Percentiles rank a stretch among this genome's conserved stretches.
Conservation (phyloP, 2,113 vertebrate species). For the Pipra filicauda region DNA sequence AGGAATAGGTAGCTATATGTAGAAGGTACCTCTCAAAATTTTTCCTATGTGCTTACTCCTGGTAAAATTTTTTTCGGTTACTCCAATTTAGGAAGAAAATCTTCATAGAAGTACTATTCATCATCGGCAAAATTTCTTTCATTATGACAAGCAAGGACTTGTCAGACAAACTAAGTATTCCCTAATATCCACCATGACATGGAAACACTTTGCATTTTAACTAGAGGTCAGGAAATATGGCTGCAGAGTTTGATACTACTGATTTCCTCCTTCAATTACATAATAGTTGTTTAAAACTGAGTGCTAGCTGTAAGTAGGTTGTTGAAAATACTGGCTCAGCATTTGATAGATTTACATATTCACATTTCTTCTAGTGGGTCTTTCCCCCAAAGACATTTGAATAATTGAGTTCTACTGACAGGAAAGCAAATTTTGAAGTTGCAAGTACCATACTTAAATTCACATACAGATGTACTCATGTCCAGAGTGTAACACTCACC, state of each 20-base stretch:
- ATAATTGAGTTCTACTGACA: background rate
- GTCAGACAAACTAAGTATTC: background rate
- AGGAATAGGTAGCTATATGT: background rate
- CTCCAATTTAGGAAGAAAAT: background rate
- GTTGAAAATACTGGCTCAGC: background rate
- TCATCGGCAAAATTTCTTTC: background rate
- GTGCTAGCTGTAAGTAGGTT: background rate
- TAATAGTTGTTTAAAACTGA: background rate
- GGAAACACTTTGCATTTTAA: background rate
- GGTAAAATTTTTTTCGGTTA: background rate
- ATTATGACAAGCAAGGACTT: background rate
- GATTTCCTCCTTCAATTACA: background rate
- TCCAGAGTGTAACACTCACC: background rate
- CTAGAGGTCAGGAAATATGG: background rate
- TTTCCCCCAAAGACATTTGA: background rate
- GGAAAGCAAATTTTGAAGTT: background rate
- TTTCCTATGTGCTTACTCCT: background rate
- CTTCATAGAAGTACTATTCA: background rate
- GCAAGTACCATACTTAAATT: background rate
- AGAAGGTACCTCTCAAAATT: background rate
- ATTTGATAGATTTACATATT: background rate
- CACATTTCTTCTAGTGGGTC: background rate
- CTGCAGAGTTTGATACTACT: background rate
- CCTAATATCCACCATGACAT: background rate
- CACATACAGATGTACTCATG: background rate